phyloP scores from a whole-genome alignment of 2,797 vertebrate genomes.

The Onychomys torridus region DNA sequence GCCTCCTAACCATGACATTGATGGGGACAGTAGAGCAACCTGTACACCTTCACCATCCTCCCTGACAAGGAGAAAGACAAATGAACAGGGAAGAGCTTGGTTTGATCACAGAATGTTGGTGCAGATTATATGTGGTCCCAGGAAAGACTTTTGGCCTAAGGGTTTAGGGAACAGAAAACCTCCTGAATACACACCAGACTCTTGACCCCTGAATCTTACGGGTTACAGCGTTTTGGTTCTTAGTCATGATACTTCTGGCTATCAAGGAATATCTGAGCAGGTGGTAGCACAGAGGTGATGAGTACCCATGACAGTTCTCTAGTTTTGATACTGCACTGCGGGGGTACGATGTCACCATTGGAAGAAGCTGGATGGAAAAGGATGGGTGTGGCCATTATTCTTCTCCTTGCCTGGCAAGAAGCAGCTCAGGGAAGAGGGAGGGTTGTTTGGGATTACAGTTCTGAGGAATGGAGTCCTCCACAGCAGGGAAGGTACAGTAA shows the following conservation, averaged over 20 bases:
- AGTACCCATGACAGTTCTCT: background rate
- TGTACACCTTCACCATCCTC: background rate
- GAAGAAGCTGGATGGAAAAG: background rate
- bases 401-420: background rate
- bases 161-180: background rate
- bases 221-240: background rate
- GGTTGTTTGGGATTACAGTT: background rate
- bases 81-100: background rate
- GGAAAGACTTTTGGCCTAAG: background rate
- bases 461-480: background rate
- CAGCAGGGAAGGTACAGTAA: background rate
- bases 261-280: background rate
- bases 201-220: slow-evolving; percentile 4
- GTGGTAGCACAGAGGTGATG: background rate
- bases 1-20: background rate
- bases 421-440: too few species aligned
- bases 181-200: background rate
- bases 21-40: background rate
- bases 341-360: background rate
- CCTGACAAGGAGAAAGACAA: background rate
- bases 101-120: background rate
- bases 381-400: background rate
- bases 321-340: background rate
- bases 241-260: background rate
- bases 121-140: background rate